Evolutionary conservation across 2,888 invertebrate genomes (phyloP).

Genomic region (Apantesis nais): DNA sequence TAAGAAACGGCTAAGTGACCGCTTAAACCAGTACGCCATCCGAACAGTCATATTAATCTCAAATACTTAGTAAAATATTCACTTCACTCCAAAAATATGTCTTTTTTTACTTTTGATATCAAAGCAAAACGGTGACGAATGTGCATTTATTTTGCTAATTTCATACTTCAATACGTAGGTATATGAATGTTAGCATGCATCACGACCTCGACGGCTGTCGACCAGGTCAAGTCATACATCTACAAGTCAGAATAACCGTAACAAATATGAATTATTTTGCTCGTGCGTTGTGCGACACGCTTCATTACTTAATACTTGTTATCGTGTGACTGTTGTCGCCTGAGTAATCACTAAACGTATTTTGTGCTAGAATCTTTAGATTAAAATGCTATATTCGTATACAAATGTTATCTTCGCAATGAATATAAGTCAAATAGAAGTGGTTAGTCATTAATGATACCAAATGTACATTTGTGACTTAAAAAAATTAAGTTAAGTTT

Average conservation of each 20-base stretch:
- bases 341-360: not conserved
- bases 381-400: not conserved
- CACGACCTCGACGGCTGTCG: not conserved
- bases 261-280: slow-evolving; percentile 11
- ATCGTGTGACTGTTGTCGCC: slow-evolving; percentile 3
- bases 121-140: not conserved
- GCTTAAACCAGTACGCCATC: too few relatives aligned
- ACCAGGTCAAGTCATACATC: not conserved
- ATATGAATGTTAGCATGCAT: not conserved
- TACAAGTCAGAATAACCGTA: not conserved
- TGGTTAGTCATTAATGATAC: not conserved
- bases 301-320: not conserved
- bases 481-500: not conserved
- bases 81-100: not conserved
- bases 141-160: not conserved
- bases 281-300: slow-evolving; percentile 8
- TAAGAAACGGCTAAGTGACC: too few relatives aligned
- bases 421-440: not conserved
- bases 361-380: not conserved
- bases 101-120: not conserved
- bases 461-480: not conserved
- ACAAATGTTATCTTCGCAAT: not conserved
- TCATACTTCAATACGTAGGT: not conserved
- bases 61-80: not conserved
- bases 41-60: too few relatives aligned